A percentile compares a stretch with the other conserved stretches of the same genome.
Conservation (phyloP, 1,140 invertebrate species). For the Platyscapa corneri region DNA sequence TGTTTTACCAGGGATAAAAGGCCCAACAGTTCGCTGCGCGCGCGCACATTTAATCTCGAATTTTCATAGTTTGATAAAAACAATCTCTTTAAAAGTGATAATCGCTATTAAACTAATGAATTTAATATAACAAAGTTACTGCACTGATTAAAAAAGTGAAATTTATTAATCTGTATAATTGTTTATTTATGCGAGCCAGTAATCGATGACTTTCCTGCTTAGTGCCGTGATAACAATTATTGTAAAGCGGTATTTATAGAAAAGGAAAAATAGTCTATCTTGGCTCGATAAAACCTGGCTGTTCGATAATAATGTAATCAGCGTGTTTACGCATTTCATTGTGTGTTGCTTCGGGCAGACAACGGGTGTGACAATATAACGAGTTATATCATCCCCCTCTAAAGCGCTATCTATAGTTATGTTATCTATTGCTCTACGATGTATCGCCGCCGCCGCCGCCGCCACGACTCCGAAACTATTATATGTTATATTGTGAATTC, state of each 20-base stretch:
- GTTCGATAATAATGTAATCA: constrained; percentile 27
- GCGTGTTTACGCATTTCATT: constrained; percentile 34
- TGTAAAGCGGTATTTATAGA: constrained; percentile 36
- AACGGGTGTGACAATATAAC: constrained; percentile 19
- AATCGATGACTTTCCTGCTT: constrained; percentile 18
- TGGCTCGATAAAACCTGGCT: neutral
- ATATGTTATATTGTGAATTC: constrained; percentile 3
- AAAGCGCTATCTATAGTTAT: constrained; percentile 25
- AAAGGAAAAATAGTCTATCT: constrained; percentile 22
- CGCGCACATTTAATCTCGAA: neutral
- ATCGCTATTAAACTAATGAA: constrained; percentile 8
- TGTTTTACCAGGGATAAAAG: too few species aligned
- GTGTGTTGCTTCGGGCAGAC: constrained; percentile 14
- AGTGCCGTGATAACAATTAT: neutral
- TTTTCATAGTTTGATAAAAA: neutral
- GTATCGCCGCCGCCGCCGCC: neutral
- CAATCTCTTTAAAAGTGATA: neutral
- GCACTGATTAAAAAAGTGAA: neutral
- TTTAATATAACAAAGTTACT: constrained; percentile 16
- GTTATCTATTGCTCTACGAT: constrained; percentile 29
- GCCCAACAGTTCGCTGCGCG: too few species aligned
- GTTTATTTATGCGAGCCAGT: constrained; percentile 1
- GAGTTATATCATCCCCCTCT: constrained; percentile 39
- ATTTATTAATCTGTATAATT: constrained; percentile 17
- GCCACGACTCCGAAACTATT: too few species aligned